Conservation (phyloP, 2,113 vertebrate species). For the Fregetta grallaria region DNA sequence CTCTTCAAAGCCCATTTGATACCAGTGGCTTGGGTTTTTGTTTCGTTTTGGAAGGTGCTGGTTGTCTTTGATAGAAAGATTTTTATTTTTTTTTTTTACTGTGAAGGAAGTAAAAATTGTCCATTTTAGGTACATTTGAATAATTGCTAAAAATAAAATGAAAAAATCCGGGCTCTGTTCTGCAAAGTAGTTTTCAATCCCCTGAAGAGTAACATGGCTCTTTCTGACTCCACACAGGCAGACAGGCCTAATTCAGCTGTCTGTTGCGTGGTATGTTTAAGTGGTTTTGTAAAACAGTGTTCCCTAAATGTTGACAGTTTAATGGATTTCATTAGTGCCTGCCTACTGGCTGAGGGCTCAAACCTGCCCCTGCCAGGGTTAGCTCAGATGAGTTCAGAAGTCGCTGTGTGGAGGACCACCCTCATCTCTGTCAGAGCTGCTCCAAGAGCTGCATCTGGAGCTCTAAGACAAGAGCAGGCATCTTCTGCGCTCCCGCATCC, state of each 20-base stretch:
- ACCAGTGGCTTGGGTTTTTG: neutral
- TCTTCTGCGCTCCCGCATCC: neutral
- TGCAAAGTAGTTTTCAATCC: slow-evolving; percentile 55
- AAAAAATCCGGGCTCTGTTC: neutral
- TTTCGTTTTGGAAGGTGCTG: neutral
- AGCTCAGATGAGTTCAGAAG: neutral
- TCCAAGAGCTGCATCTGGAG: neutral
- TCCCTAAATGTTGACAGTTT: slow-evolving; percentile 66
- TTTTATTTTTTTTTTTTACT: neutral
- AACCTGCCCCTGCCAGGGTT: slow-evolving; percentile 30
- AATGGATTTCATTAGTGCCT: slow-evolving; percentile 64
- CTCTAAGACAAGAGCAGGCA: neutral
- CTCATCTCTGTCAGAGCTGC: neutral
- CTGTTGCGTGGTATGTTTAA: slow-evolving; percentile 53
- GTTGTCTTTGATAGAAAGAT: neutral
- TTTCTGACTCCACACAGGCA: slow-evolving; percentile 53
- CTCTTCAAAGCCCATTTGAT: neutral
- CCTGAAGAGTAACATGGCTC: slow-evolving; percentile 46
- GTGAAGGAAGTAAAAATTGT: neutral
- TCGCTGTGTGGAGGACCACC: neutral
- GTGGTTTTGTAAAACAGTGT: slow-evolving; percentile 60
- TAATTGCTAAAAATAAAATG: slow-evolving; percentile 42
- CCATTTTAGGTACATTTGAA: slow-evolving; percentile 19
- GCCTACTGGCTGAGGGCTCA: neutral
- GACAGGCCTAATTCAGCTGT: slow-evolving; percentile 64